phyloP scores from a whole-genome alignment of 2,888 invertebrate species.

The Drosophila greeni region DNA sequence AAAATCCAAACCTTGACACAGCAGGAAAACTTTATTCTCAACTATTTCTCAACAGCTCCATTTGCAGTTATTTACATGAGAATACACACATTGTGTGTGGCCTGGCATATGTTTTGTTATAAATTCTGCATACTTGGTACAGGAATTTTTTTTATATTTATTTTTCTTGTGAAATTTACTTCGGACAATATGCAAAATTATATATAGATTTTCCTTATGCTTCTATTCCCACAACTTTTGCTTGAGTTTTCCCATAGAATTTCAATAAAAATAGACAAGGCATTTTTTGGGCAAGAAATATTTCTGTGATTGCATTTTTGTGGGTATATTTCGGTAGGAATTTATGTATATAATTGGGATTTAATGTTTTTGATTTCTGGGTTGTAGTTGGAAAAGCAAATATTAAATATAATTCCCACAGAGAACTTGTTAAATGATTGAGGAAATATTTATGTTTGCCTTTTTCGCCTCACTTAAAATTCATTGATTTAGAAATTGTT shows the following conservation, averaged over 20 bases:
- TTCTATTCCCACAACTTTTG: neutral
- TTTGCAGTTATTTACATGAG: conserved; percentile 55
- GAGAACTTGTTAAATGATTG: neutral
- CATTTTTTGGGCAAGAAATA: conserved; percentile 9
- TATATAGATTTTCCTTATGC: conserved; percentile 10
- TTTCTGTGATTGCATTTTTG: conserved; percentile 19
- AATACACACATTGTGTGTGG: conserved; percentile 3
- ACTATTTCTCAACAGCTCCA: conserved; percentile 53
- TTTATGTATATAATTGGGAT: conserved; percentile 5
- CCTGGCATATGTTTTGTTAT: conserved; percentile 22
- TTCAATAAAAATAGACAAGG: conserved; percentile 20
- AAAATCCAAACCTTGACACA: conserved; percentile 52
- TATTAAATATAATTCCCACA: neutral
- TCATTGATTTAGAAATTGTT: conserved; percentile 1
- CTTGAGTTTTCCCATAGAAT: conserved; percentile 17
- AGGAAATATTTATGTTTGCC: neutral
- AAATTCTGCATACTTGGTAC: conserved; percentile 19
- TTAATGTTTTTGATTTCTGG: neutral
- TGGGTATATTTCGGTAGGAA: conserved; percentile 4
- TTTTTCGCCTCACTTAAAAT: conserved; percentile 5
- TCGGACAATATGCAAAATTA: conserved; percentile 30
- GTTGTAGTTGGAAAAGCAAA: neutral
- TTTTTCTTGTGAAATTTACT: conserved; percentile 11
- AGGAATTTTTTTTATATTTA: conserved; percentile 17
- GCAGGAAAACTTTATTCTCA: conserved; percentile 55